Evolutionary conservation across 1,140 invertebrate genomes (phyloP), one percentile per base, ranked within the genome.

Genomic region (Drosophila pachea): DNA sequence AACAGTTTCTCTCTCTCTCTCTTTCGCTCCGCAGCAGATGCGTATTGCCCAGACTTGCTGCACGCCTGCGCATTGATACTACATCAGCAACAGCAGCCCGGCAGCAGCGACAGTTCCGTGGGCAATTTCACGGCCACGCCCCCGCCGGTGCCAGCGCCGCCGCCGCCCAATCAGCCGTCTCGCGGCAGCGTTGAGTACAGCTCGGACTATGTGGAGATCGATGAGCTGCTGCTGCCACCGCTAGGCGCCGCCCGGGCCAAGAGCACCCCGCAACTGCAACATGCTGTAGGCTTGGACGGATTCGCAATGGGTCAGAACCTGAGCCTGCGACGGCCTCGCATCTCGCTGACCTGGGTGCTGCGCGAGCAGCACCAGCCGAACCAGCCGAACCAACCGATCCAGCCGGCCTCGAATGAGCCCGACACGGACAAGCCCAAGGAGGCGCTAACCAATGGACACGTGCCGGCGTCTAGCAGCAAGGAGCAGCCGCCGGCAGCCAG

Each of bases 311-410:
- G 91, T 74, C 91, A 92, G 81, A 90, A 90, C 68, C 83, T 91
- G 55, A 91, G 91, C 73, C 86, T 91, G 49, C 91, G 92, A 73
- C 91, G 93, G 72, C 93, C 93, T 58, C 93, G 93, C 88, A 93
- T 94, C 84, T 93, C 93, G 42, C 88, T 94, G 42, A 94, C 93
- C 11, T 94, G 93, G 93, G 92, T 94, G 52, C 87, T 94, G 7
- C 91, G 92, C 65, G 92, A 92, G 50, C 92, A 93, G 55, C 88
- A 91, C 35, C 87, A 90, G 40, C 69, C 73, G 14, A 72, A 69
- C 45, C 65, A 68, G 31, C 69, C 73, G 1, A 22, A 22, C 61
- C 16, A 61, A 14, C 55, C 14, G 14, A 7, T 73, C 11, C 71
- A 75, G 50, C 53, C 66, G 16, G 76, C 72, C 45, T 14, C 78